Percentiles rank a stretch among this genome's conserved stretches.
These are phyloP conservation scores for Amblyjoppa fuscipennis DNA, from an alignment of 2,888 invertebrate species.

Conservation along the genomic window DNA sequence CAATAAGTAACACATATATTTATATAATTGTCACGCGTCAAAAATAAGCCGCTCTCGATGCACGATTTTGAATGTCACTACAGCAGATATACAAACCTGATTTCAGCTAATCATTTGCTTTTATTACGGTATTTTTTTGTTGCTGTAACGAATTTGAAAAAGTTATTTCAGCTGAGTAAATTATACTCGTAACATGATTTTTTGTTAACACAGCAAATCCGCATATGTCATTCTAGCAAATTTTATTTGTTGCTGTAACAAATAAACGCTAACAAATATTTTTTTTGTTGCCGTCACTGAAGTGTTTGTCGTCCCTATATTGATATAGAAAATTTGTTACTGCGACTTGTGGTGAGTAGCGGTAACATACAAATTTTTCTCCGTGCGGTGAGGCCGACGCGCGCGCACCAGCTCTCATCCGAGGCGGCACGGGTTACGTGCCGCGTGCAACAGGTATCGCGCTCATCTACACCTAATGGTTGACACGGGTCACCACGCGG, in stretches of 20 bases:
- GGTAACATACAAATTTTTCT: not conserved
- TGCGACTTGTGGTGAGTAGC: slow-evolving; percentile 2
- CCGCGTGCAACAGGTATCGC: too few relatives aligned
- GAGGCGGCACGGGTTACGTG: too few relatives aligned
- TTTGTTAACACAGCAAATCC: not conserved
- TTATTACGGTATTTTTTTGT: not conserved
- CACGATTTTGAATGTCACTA: too few relatives aligned
- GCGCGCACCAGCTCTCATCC: too few relatives aligned
- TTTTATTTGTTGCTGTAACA: slow-evolving; percentile 12
- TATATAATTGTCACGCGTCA: too few relatives aligned
- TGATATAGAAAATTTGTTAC: slow-evolving; percentile 20
- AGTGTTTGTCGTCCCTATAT: slow-evolving; percentile 19
- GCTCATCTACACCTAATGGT: too few relatives aligned
- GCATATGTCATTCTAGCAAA: not conserved
- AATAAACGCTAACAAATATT: slow-evolving; percentile 18
- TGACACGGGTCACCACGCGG: too few relatives aligned
- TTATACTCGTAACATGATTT: slow-evolving; percentile 8
- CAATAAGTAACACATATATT: too few relatives aligned
- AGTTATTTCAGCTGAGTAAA: slow-evolving; percentile 10
- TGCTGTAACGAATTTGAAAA: not conserved
- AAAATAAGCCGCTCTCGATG: too few relatives aligned
- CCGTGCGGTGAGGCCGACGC: not conserved
- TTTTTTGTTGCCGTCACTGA: slow-evolving; percentile 7
- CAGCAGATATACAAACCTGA: too few relatives aligned
- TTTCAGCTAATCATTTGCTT: not conserved